Evolutionary conservation across 30 jellyfish, hydroid and myxozoan species (phyloP), one percentile per base, ranked within the genome.

Genomic region (Aurelia sp.): DNA sequence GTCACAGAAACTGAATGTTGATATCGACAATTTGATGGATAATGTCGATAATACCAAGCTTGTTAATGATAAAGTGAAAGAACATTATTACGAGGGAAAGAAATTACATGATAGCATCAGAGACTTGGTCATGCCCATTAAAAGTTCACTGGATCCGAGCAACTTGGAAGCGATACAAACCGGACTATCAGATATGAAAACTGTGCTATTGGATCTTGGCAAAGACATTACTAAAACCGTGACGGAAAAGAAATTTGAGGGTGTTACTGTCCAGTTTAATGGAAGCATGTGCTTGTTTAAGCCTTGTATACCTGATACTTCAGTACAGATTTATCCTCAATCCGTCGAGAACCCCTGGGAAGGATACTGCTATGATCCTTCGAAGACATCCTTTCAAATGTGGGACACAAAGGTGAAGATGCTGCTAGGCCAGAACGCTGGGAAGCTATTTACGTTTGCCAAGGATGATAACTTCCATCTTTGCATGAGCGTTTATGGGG

Each of bases 341-440:
- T 59, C 91, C 3, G 58, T 50, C 11, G 96, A 93, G 31, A 61
- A 73, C 19, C 89, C 95, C 6, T 57, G 90, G 89, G 86, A 73
- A 22, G 97, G 87, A 52, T 88, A 70, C 58, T 93, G 97, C 81
- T 62, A 73, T 64, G 96, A 93, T 74, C 91, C 91, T 10, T 72
- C 93, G 18, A 92, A 74, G 64, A 68, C 82, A 6, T 96, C 96
- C 3, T 93, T 77, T 82, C 96, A 88, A 27, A 84, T 88, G 86
- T 93, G 98, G 98, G 89, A 89, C 84, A 89, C 96, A 3, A 71
- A 62, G n/a, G 96, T 81, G n/a, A 51, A n/a, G 1, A 65, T 93
- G 52, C 41, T 47, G 11, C 19, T 50, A 2, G 59, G 64, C 15
- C 86, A 84, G 47, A 63, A 52, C 10, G 23, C 48, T 1, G 98